Conservation (phyloP, 1,140 invertebrate species). For the Callitettix versicolor region DNA sequence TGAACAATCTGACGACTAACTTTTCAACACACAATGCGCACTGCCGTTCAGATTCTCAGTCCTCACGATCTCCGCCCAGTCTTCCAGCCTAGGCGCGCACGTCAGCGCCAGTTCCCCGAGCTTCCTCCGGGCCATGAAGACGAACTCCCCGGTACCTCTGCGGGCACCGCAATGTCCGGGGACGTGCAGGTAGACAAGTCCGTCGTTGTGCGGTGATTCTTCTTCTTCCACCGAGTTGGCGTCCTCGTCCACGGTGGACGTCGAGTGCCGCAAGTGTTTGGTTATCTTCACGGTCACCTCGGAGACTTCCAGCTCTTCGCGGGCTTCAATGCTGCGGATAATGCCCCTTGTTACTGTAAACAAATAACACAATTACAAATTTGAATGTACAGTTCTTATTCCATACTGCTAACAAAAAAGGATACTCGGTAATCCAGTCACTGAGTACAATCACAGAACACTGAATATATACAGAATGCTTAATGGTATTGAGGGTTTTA, state of each 20-base stretch:
- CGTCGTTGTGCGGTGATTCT: background rate
- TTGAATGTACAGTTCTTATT: no score
- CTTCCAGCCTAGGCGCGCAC: slow-evolving; percentile 58
- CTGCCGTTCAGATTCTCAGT: slow-evolving; percentile 43
- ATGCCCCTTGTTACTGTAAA: slow-evolving; percentile 52
- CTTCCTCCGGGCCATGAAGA: slow-evolving; percentile 63
- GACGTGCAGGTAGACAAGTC: slow-evolving; percentile 33
- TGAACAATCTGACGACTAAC: slow-evolving; percentile 21
- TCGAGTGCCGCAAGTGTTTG: slow-evolving; percentile 46
- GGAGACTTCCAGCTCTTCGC: slow-evolving; percentile 48
- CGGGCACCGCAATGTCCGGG: slow-evolving; percentile 54
- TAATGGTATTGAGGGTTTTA: no score
- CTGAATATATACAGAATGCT: no score
- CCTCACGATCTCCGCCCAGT: slow-evolving; percentile 52
- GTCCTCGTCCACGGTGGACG: slow-evolving; percentile 29
- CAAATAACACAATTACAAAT: no score
- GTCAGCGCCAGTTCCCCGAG: slow-evolving; percentile 56
- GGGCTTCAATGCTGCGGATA: slow-evolving; percentile 50
- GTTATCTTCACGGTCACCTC: slow-evolving; percentile 55
- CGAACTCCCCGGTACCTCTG: slow-evolving; percentile 60
- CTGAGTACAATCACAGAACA: no score
- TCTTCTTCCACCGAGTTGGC: slow-evolving; percentile 25
- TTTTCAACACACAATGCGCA: slow-evolving; percentile 53
- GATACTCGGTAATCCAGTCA: no score
- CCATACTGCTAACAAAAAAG: no score